Base-by-base conservation (phyloP, 2,888 invertebrate genomes). In the Cyclophora albipunctata region DNA sequence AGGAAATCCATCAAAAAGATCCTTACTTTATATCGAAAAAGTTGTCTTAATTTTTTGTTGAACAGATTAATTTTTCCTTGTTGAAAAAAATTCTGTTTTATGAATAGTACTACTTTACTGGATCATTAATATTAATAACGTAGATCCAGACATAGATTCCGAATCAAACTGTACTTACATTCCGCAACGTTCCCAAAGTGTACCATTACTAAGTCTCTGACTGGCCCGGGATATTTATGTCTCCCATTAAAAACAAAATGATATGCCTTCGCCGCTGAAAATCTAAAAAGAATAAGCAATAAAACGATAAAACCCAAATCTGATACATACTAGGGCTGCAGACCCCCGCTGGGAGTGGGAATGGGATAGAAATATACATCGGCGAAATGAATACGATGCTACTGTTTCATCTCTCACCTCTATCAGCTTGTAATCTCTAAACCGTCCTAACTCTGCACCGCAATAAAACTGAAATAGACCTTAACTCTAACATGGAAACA, bases 211-310 rank as follows among this genome's bases (percentile, higher is more conserved):
- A 69, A 84, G 84, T 79, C 81, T 75, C 72, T 80, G 73, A 77
- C 80, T 79, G 81, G 76, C 74, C 79, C 71, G 74, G 58, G 81
- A 86, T 87, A 87, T 87, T 87, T 87, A 88, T 84, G 81, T 66
- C 65, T 73, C 74, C 72, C 85, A 86, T 88, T 87, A 87, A 88
- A 88, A 87, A 84, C 84, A 84, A 85, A 88, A 87, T 87, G 86
- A 87, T 88, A 86, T 85, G 86, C 86, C 83, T 85, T 79, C 84
- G 80, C 84, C 78, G 82, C 83, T 86, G 86, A 87, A 88, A 88
- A 88, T 88, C 87, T 87, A 88, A 88, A 87, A 88, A 88, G 86
- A 88, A 88, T 88, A 88, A 85, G 88, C 88, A 87, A 87, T 88
- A 88, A 88, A 88, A 88, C 86, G 86, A 87, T 88, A 88, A 88